Evolutionary conservation across 2,888 invertebrate species (phyloP), one percentile per base, ranked within the genome.

Genomic region (Chaetogeoica ovagalla): DNA sequence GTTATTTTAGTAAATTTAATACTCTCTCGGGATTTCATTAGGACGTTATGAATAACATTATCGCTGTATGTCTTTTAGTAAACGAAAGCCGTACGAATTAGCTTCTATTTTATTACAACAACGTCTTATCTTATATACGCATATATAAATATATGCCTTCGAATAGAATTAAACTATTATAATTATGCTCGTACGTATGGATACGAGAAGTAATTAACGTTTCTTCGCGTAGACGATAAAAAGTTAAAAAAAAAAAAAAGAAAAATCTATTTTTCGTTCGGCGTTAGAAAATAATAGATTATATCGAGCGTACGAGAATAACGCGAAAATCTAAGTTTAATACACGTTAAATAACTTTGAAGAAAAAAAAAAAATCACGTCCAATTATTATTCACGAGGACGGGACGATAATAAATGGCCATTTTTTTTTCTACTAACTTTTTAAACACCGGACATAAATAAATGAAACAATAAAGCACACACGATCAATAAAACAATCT

Each of bases 1-100:
- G 59, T 68, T 59, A 75, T 75, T 68, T 75, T 68, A 68, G 75
- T 21, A 65, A 75, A 68, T 68, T 68, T 75, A 75, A 75, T 68
- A 68, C 75, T 75, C 75, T 75, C 75, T 13, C 8, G 59, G 75
- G 75, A 43, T 68, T 59, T 43, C 66, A 68, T 75, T 75, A 30
- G 30, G 30, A 75, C 21, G 75, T 68, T 75, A 66, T 66, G 75
- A 75, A 75, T 75, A 75, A 75, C 57, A 75, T 66, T 75, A 75
- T 75, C 75, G 66, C 66, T 68, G 59, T 17, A 30, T 21, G 75
- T 59, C 23, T 66, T 39, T 59, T 66, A 75, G 75, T 15, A 48
- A 68, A 48, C 15, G 43, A 68, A 75, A 68, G 30, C 59, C 30
- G 43, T 59, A 43, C 59, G 57, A 68, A 75, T 75, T 68, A 75